Base-by-base conservation (phyloP, 2,113 vertebrate species). In the Gymnogyps californianus region DNA sequence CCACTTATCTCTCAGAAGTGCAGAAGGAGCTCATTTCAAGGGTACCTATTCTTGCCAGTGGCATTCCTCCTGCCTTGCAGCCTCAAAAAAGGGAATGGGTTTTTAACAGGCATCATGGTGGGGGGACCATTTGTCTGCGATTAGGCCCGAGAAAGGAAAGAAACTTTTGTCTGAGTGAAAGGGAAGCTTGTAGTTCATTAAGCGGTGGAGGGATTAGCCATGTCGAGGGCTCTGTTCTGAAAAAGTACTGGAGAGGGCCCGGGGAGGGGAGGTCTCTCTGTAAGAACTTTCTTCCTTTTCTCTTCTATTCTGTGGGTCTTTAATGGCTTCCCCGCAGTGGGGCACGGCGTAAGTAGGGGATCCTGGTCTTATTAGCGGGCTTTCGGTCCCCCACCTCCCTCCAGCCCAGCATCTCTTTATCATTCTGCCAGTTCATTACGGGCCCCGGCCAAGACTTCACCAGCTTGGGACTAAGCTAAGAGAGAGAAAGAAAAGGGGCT, bases 181-280 rank as follows among this genome's bases (percentile, higher is more conserved):
- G 97, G 98, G 98, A 98, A 99, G 98, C 98, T 99, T 99, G 99
- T 98, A 98, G 98, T 98, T 99, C 98, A 98, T 99, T 99, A 99
- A 99, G 98, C 89, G 89, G 91, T 85, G 96, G 86, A 96, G 97
- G 98, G 99, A 99, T 99, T 99, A 99, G 98, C 97, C 90, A 77
- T 98, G 98, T 98, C 95, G 95, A 97, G 98, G 97, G 98, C 98
- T 98, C 97, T 98, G 98, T 67, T 97, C 97, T 96, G 96, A 97
- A 98, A 98, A 98, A 98, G 97, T 80, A 78, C 95, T 97, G 93
- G 95, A 97, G 95, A 95, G 95, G 91, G 83, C 90, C 76, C 7
- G 75, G 85, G 71, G 93, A 95, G 97, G 97, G 95, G 95, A 93
- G 83, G 81, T 81, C 91, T 97, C 42, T 36, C 94, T 84, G 71